Conservation (phyloP, 2,113 vertebrate species). For the Microtus richardsoni region DNA sequence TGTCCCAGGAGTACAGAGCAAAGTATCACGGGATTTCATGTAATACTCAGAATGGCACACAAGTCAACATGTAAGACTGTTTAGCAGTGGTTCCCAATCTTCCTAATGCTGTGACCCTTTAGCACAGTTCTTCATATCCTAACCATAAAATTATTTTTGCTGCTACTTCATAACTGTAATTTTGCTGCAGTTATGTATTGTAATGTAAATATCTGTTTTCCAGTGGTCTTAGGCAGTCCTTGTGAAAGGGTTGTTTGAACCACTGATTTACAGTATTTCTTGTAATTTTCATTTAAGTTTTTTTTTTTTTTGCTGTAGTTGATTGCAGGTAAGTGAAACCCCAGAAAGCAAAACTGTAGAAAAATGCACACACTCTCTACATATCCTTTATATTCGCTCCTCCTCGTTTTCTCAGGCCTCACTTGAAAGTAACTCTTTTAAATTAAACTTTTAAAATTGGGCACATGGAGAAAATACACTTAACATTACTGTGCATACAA, state of each 20-base stretch:
- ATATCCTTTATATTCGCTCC: background rate
- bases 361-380: background rate
- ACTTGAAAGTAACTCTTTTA: slow-evolving; percentile 31
- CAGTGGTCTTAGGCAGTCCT: background rate
- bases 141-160: background rate
- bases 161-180: background rate
- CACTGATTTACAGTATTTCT: background rate
- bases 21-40: background rate
- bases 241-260: background rate
- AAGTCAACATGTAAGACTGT: background rate
- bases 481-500: background rate
- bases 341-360: background rate
- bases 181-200: background rate
- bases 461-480: background rate
- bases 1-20: no score
- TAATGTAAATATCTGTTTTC: background rate
- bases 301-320: background rate
- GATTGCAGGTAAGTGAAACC: background rate
- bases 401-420: background rate
- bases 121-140: background rate
- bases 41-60: background rate
- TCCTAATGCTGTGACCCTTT: background rate
- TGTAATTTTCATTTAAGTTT: background rate
- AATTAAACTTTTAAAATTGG: background rate
- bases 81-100: background rate